Evolutionary conservation across 1,140 invertebrate species (phyloP), one percentile per base, ranked within the genome.

Genomic region (Drosophila kanapiae): DNA sequence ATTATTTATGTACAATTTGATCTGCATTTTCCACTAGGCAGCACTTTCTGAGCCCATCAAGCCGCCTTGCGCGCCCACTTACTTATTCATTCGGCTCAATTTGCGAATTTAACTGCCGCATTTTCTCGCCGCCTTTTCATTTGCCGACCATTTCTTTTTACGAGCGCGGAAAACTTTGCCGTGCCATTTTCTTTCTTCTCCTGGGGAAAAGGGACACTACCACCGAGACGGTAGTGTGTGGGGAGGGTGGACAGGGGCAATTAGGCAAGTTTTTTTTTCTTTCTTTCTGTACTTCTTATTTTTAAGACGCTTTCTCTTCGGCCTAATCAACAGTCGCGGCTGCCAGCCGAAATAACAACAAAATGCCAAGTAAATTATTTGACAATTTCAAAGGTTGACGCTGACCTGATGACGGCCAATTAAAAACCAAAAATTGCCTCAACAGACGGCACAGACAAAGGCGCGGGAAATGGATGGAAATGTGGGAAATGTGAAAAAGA

Each of bases 341-440:
- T 11, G 23, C 23, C 23, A 40, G 35, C 33, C 27, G 33, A 18
- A 63, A 42, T 49, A 75, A 75, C 48, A 56, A 38, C 38, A 35
- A 45, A 42, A 53, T 38, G 59, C 57, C n/a, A 61, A 75, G 70
- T 76, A 67, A 83, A 83, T 79, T 79, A 79, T 83, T 83, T 51
- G 54, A 65, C 64, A 78, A 82, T 86, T 79, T 74, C 63, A 53
- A 76, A 76, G 49, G 77, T 40, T 81, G 62, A 62, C 54, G 72
- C 77, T 75, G 74, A 86, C 82, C 82, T 78, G 78, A 51, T 58
- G 64, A 53, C 53, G 64, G 43, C 69, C 82, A 85, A 85, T 85
- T 86, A 85, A 85, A 75, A 84, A 58, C 48, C 72, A 48, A 83
- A 69, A 79, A 76, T 67, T 61, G 49, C 70, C 48, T 16, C 75